Evolutionary conservation across 2,888 invertebrate genomes (phyloP).

Genomic region (Idaea straminata): DNA sequence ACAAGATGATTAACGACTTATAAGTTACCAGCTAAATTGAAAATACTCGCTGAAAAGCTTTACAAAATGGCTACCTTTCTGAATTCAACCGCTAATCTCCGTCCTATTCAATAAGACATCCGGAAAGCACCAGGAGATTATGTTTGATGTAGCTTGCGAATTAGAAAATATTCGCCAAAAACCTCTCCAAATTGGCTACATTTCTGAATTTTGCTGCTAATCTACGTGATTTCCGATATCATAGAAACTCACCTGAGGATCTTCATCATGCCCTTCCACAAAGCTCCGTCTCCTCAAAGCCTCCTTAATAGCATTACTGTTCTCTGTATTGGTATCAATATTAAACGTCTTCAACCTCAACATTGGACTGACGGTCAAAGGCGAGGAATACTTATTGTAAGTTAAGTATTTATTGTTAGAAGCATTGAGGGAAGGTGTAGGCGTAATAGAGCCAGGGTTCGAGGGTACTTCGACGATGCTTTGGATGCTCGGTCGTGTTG

Average conservation of each 20-base stretch:
- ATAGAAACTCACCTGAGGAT: conserved; percentile 54
- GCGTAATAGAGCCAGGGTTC: conserved; percentile 45
- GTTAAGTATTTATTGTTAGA: conserved; percentile 62
- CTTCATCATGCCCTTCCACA: conserved; percentile 56
- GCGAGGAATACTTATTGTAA: conserved; percentile 69
- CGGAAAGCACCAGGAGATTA: neutral
- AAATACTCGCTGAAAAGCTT: neutral
- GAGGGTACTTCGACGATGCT: conserved; percentile 63
- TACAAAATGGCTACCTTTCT: neutral
- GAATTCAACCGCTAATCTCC: neutral
- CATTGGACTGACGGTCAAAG: conserved; percentile 62
- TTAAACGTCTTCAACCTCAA: conserved; percentile 70
- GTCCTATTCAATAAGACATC: neutral
- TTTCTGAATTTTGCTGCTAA: neutral
- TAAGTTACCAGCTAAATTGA: neutral
- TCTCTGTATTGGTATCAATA: conserved; percentile 65
- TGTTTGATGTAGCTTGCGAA: neutral
- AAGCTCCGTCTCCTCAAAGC: conserved; percentile 64
- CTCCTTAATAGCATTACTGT: conserved; percentile 58
- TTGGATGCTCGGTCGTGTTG: conserved; percentile 81
- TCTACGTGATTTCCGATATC: neutral
- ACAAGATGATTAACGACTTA: neutral
- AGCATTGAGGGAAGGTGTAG: conserved; percentile 35
- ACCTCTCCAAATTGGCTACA: neutral
- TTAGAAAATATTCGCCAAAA: neutral